Evolutionary conservation across 92 coral and sea anemone genomes (phyloP), one percentile per base, ranked within the genome.

Genomic region (Epizoanthus stellaris): DNA sequence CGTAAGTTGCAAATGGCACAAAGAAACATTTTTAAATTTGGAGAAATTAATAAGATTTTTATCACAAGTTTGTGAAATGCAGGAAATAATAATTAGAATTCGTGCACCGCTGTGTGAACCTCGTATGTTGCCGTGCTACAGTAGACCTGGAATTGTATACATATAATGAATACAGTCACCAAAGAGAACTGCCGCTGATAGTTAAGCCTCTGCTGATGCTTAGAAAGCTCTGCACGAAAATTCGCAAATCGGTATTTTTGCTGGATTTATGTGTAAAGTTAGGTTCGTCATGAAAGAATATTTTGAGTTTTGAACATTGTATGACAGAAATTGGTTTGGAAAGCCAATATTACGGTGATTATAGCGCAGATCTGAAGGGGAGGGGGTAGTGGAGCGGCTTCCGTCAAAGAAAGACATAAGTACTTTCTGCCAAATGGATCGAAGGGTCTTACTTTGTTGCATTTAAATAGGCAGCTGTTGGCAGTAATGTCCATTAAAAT

Each of bases 51-150:
- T 4, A 3, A 13, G 12, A 14, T 19, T 20, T 63, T 79, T 63
- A 15, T 16, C 12, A 20, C 38, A 62, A 14, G 64, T 45, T 23
- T 79, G 62, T 20, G 17, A 8, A 10, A 23, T n/a, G 47, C 9
- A 42, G 61, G 47, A 63, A 64, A 39, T 60, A 63, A 23, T 40
- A 42, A 62, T 40, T 62, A 3, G 0, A 42, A 34, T 79, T 79
- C 83, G 83, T 79, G 83, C 83, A 64, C 57, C 40, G 83, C 59
- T 79, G 72, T 64, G 69, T n/a, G n/a, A n/a, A n/a, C n/a, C n/a
- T n/a, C n/a, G n/a, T 42, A 30, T 63, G 83, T 63, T 79, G 81
- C 81, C 67, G 83, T 20, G 83, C 16, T 53, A 79, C 81, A 58
- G 81, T 58, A 70, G 17, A 38, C n/a, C 67, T n/a, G 43, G 19